Evolutionary conservation across 2,888 invertebrate species (phyloP), one percentile per base, ranked within the genome.

Genomic region (Gari tellinella): DNA sequence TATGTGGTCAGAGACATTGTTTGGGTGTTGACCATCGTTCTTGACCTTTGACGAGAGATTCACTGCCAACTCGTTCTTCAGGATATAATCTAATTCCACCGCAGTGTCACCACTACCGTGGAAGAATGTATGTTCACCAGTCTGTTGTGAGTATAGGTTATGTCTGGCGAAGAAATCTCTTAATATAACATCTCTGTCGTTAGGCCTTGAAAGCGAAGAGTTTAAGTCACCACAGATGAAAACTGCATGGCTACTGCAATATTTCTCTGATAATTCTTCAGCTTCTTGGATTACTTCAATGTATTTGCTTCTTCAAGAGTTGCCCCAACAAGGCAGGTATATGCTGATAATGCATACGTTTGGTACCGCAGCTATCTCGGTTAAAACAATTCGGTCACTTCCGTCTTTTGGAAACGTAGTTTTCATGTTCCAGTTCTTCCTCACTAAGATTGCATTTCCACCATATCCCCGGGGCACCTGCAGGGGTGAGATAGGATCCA

Each of bases 391-490:
- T n/a, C 46, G 14, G 7, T 45, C 46, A 14, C 12, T 14, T 45
- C 46, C 46, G 17, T 45, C 46, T 45, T 8, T 7, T 45, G 17
- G 46, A n/a, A 14, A 14, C 7, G 7, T n/a, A 45, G 7, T n/a
- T n/a, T n/a, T n/a, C n/a, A n/a, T n/a, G n/a, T n/a, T n/a, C n/a
- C n/a, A n/a, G n/a, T n/a, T n/a, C n/a, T n/a, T n/a, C n/a, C n/a
- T n/a, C n/a, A n/a, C n/a, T n/a, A n/a, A n/a, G n/a, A n/a, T n/a
- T n/a, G n/a, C n/a, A n/a, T n/a, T n/a, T n/a, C n/a, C n/a, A n/a
- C n/a, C n/a, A n/a, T n/a, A n/a, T n/a, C n/a, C 21, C 23, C 51
- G 17, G 17, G 51, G 51, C 23, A 51, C 23, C 23, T 51, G 51
- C 10, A 51, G 8, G 21, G 51, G 25, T 21, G 21, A 23, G 12